Base-by-base conservation (phyloP, 2,797 vertebrate species). In the Hemitrygon akajei region DNA sequence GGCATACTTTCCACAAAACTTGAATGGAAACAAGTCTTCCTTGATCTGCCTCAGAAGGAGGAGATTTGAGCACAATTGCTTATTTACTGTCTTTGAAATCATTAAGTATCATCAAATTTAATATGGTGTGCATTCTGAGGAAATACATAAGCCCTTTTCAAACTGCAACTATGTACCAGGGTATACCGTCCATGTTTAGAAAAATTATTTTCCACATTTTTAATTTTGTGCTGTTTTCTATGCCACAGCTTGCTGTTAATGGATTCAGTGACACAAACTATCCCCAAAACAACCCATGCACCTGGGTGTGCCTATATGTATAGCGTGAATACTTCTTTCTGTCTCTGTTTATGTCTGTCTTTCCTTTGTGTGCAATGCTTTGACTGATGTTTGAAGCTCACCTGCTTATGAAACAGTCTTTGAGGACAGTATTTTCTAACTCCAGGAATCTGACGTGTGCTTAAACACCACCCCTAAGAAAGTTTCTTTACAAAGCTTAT, bases 281-380 rank as follows among this genome's bases (percentile, higher is more conserved):
- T 2, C 84, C 58, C 25, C 30, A 87, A 87, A n/a, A 0, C 58
- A 34, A 60, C 56, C 27, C 27, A 86, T 12, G 60, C 30, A 7
- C 11, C 56, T 63, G 30, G 84, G 58, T 63, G 84, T 63, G 84
- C 11, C 84, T n/a, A 3, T n/a, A 30, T 63, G 30, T 30, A 63
- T 63, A 63, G 14, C 63, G 58, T 87, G 58, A 87, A 58, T 56
- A 18, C 11, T 12, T 16, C 14, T 87, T 87, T n/a, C 58, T 87
- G 84, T 87, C 58, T 87, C 84, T 87, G 58, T 34, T 87, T 87
- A 87, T 63, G 84, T 87, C 56, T n/a, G 14, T 86, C 25, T 47
- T 11, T 34, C 60, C 69, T 71, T 87, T 87, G 27, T 87, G 27
- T 87, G 58, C 30, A 58, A 63, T 34, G 14, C 60, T 63, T 87